phyloP scores from a whole-genome alignment of 2,888 invertebrate species.

The Himalopsyche tibetana region DNA sequence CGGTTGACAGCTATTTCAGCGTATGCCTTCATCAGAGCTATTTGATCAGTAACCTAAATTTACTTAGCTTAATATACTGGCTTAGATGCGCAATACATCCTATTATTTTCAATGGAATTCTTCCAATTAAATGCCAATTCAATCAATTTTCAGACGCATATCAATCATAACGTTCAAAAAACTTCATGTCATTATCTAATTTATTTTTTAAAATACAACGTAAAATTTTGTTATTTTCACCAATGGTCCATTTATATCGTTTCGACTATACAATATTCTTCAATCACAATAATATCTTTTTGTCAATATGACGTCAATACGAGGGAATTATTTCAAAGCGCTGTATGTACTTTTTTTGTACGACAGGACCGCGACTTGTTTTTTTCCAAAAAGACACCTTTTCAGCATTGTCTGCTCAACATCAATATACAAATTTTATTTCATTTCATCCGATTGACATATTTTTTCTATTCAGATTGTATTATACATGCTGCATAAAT shows the following conservation, averaged over 20 bases:
- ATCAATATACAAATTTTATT: conserved; percentile 39
- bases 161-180: too few relatives aligned
- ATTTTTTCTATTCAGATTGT: conserved; percentile 8
- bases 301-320: conserved; percentile 53
- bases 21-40: too few relatives aligned
- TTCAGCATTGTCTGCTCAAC: background rate
- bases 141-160: too few relatives aligned
- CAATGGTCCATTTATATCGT: background rate
- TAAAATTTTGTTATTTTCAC: too few relatives aligned
- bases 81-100: too few relatives aligned
- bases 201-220: too few relatives aligned
- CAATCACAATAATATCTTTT: conserved; percentile 47
- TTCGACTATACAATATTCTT: conserved; percentile 4
- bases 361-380: conserved; percentile 41
- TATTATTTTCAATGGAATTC: too few relatives aligned
- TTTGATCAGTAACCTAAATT: too few relatives aligned
- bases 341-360: conserved; percentile 27
- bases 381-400: conserved; percentile 44
- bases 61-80: too few relatives aligned
- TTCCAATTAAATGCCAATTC: too few relatives aligned
- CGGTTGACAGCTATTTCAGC: too few relatives aligned
- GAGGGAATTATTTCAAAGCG: conserved; percentile 46
- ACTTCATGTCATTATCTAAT: too few relatives aligned
- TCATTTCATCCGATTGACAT: background rate
- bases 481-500: background rate